Evolutionary conservation across 2,888 invertebrate genomes (phyloP).

Genomic region (Diaphora mendica): DNA sequence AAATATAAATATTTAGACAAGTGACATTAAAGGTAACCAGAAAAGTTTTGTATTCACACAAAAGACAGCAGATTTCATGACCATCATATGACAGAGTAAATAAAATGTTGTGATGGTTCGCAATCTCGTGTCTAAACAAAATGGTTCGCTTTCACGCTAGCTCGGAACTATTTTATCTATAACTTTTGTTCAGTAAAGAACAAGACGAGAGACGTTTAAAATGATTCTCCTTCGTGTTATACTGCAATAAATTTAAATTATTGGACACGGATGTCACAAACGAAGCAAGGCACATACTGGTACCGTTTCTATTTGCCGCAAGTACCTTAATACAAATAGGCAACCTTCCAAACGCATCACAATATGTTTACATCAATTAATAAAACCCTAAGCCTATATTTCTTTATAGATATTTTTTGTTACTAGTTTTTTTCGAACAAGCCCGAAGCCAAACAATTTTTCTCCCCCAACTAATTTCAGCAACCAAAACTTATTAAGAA

Average conservation of each 20-base stretch:
- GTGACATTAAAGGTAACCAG: neutral
- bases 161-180: conserved; percentile 53
- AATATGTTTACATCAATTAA: conserved; percentile 4
- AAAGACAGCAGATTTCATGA: conserved; percentile 24
- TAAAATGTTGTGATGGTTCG: conserved; percentile 20
- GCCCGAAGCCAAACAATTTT: conserved; percentile 13
- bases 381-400: neutral
- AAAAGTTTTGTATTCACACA: conserved; percentile 14
- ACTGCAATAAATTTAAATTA: conserved; percentile 41
- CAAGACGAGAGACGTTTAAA: conserved; percentile 44
- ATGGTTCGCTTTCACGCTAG: conserved; percentile 53
- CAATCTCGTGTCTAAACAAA: conserved; percentile 52
- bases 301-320: conserved; percentile 33
- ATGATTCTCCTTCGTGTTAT: conserved; percentile 48
- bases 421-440: conserved; percentile 18
- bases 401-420: conserved; percentile 18
- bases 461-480: conserved; percentile 32
- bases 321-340: conserved; percentile 14
- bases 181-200: conserved; percentile 53
- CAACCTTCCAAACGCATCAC: neutral
- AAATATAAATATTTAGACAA: too few relatives aligned
- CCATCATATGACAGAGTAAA: conserved; percentile 28
- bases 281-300: conserved; percentile 49
- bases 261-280: conserved; percentile 49
- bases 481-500: conserved; percentile 39